Evolutionary conservation across 2,888 invertebrate genomes (phyloP).

Genomic region (Gari tellinella): DNA sequence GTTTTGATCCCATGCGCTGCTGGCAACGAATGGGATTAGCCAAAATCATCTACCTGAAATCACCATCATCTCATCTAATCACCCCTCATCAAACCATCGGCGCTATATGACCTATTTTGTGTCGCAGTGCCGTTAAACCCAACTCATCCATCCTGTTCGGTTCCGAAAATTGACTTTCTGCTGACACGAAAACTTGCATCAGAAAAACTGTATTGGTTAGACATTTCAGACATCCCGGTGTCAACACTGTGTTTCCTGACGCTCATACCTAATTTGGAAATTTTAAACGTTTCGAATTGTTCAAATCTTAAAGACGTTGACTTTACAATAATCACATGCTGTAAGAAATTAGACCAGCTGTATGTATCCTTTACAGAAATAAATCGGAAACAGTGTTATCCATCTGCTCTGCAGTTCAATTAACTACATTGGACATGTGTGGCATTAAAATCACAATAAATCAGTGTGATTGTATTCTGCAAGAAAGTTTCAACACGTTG

Average conservation of each 20-base stretch:
- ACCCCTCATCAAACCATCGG: too few relatives aligned
- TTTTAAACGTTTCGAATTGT: constrained; percentile 5
- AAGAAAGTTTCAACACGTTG: too few relatives aligned
- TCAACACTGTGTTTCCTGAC: constrained; percentile 24
- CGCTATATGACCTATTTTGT: too few relatives aligned
- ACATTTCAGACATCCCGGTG: background rate
- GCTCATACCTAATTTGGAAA: constrained; percentile 19
- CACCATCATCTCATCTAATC: too few relatives aligned
- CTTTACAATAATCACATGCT: constrained; percentile 10
- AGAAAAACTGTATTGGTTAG: too few relatives aligned
- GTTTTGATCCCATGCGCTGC: too few relatives aligned
- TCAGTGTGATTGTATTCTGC: constrained; percentile 2
- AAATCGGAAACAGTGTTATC: constrained; percentile 9
- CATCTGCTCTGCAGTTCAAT: background rate
- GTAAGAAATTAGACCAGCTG: constrained; percentile 17
- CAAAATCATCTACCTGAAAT: too few relatives aligned
- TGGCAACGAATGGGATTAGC: too few relatives aligned
- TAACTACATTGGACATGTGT: constrained; percentile 17
- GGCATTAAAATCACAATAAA: constrained; percentile 8
- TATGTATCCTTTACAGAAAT: constrained; percentile 30
- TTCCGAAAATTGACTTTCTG: too few relatives aligned
- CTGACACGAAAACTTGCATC: too few relatives aligned
- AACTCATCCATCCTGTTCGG: too few relatives aligned
- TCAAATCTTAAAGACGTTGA: constrained; percentile 17
- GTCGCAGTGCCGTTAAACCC: too few relatives aligned